Evolutionary conservation across 2,888 invertebrate genomes (phyloP).

Genomic region (Chloroclysta siterata): DNA sequence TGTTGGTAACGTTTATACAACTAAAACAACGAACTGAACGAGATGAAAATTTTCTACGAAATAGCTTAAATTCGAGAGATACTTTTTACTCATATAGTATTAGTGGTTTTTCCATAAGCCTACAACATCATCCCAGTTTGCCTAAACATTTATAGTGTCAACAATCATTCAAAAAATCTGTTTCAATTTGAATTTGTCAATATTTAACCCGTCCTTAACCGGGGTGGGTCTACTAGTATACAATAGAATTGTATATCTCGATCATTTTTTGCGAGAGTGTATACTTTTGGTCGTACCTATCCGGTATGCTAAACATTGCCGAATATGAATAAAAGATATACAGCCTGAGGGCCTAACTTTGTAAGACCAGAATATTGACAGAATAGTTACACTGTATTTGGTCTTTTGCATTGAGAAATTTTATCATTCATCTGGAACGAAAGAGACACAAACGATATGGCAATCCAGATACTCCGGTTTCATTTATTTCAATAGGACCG

Average conservation of each 20-base stretch:
- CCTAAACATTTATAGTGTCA: no score
- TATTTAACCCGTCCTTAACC: no score
- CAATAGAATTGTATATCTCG: neutral
- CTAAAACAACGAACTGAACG: no score
- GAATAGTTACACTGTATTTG: conserved; percentile 4
- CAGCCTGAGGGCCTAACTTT: neutral
- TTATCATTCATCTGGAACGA: neutral
- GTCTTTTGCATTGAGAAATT: neutral
- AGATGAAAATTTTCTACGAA: no score
- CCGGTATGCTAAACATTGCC: neutral
- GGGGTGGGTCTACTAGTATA: no score
- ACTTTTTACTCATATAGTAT: no score
- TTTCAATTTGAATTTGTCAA: no score
- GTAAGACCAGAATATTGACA: neutral
- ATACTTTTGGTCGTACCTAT: conserved; percentile 1
- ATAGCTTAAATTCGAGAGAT: no score
- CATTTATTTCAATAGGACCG: neutral
- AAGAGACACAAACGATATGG: neutral
- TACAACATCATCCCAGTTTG: no score
- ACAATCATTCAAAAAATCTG: no score
- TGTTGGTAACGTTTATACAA: no score
- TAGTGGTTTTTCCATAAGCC: no score
- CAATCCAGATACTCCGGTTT: neutral
- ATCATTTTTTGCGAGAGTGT: neutral
- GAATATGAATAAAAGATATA: conserved; percentile 4